Evolutionary conservation across 2,113 vertebrate species (phyloP).

Genomic region (Pollimyrus isidori): DNA sequence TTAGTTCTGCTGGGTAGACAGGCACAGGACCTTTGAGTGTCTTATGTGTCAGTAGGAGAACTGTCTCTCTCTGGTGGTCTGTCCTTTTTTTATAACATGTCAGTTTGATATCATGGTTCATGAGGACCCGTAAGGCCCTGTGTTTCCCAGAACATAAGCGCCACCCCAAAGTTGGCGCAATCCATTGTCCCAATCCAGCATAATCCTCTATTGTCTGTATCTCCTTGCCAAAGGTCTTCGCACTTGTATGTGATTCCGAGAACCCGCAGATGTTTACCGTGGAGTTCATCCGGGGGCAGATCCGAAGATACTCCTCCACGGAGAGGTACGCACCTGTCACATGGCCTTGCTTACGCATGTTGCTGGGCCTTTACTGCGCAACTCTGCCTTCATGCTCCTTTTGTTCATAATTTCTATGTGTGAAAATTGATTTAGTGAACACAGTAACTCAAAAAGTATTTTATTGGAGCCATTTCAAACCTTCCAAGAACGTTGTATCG

Average conservation of each 20-base stretch:
- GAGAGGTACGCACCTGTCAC: slow-evolving; percentile 70
- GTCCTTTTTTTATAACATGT: not conserved
- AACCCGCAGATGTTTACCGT: slow-evolving; percentile 95
- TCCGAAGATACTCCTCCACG: slow-evolving; percentile 89
- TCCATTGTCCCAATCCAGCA: not conserved
- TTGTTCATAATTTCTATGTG: not conserved
- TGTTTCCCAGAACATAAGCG: not conserved
- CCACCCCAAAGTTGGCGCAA: not conserved
- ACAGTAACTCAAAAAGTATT: not conserved
- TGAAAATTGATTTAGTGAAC: not conserved
- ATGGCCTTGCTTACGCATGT: not conserved
- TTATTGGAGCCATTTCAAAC: not conserved
- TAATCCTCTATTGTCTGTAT: not conserved
- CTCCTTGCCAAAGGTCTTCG: slow-evolving; percentile 74
- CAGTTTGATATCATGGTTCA: not conserved
- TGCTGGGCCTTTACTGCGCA: too few species aligned
- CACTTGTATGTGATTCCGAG: slow-evolving; percentile 87
- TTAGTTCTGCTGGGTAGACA: not conserved
- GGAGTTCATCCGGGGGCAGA: slow-evolving; percentile 94
- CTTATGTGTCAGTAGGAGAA: not conserved
- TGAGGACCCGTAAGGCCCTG: not conserved
- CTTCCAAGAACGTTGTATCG: not conserved
- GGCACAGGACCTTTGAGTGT: not conserved
- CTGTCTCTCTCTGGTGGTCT: not conserved
- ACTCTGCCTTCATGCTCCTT: not conserved